Conservation (phyloP, 2,797 vertebrate genomes). For the Hyperoplus lanceolatus region DNA sequence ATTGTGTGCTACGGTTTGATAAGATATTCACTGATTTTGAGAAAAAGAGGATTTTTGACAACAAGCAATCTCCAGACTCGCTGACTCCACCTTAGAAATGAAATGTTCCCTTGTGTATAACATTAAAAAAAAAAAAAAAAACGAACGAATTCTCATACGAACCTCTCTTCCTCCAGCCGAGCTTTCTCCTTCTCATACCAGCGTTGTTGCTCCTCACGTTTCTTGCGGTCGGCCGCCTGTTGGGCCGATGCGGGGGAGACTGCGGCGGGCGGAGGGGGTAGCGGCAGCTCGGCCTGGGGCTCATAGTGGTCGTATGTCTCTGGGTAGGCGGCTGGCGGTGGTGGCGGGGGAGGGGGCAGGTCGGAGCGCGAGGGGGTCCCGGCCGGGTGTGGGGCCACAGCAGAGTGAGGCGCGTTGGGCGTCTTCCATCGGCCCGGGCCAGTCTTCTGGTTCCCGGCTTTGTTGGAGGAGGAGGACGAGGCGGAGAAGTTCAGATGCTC, state of each 20-base stretch:
- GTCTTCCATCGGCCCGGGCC: conserved; percentile 98
- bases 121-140: not conserved
- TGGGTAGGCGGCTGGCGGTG: conserved; percentile 73
- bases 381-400: conserved; percentile 58
- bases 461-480: conserved; percentile 87
- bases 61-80: too few species aligned
- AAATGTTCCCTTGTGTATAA: not conserved
- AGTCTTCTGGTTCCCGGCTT: conserved; percentile 89
- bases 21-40: too few species aligned
- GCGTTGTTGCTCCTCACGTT: conserved; percentile 96
- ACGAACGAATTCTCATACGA: not conserved
- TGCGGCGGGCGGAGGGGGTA: conserved; percentile 87
- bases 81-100: too few species aligned
- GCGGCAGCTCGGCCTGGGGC: conserved; percentile 84
- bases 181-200: conserved; percentile 99
- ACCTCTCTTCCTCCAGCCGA: conserved; percentile 94
- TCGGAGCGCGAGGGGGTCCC: conserved; percentile 78
- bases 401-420: conserved; percentile 80
- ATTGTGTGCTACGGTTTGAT: too few species aligned
- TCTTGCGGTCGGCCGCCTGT: conserved; percentile 91
- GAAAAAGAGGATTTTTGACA: too few species aligned
- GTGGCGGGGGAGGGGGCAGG: conserved; percentile 78
- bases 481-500: conserved; percentile 94
- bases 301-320: conserved; percentile 74
- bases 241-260: conserved; percentile 83